phyloP scores from a whole-genome alignment of 2,113 vertebrate genomes.

The Osmerus mordax region DNA sequence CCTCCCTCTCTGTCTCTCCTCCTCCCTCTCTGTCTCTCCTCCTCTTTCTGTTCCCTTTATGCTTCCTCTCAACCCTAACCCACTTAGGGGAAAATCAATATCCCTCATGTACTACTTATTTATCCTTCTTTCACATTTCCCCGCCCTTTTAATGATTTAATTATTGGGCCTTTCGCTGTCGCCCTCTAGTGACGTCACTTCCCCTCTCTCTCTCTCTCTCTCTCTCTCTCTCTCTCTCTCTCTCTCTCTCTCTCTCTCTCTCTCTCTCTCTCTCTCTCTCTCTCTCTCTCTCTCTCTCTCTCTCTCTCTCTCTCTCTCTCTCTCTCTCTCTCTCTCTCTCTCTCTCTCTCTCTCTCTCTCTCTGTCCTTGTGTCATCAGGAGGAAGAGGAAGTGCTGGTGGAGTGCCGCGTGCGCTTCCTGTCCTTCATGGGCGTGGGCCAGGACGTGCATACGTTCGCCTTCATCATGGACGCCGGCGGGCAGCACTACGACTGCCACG shows the following conservation, averaged over 20 bases:
- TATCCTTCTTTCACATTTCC: neutral
- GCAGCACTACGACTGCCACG: conserved; percentile 92
- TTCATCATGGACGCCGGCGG: conserved; percentile 96
- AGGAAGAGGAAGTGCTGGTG: conserved; percentile 88
- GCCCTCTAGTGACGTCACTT: neutral
- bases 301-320: neutral
- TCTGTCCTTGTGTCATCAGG: conserved; percentile 52
- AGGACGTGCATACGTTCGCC: conserved; percentile 87
- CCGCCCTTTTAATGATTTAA: neutral
- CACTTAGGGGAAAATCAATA: too few relatives aligned
- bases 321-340: too few relatives aligned
- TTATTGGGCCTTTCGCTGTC: neutral
- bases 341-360: neutral
- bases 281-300: too few relatives aligned
- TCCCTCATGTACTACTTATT: too few relatives aligned
- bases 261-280: neutral
- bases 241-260: neutral
- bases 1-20: neutral
- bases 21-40: neutral
- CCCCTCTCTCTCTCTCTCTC: neutral
- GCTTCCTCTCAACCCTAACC: too few relatives aligned
- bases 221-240: too few relatives aligned
- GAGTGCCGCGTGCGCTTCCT: conserved; percentile 96
- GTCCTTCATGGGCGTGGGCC: conserved; percentile 97
- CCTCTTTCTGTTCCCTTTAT: neutral